Conservation (phyloP, 2,888 invertebrate species). For the Molanna angustata region DNA sequence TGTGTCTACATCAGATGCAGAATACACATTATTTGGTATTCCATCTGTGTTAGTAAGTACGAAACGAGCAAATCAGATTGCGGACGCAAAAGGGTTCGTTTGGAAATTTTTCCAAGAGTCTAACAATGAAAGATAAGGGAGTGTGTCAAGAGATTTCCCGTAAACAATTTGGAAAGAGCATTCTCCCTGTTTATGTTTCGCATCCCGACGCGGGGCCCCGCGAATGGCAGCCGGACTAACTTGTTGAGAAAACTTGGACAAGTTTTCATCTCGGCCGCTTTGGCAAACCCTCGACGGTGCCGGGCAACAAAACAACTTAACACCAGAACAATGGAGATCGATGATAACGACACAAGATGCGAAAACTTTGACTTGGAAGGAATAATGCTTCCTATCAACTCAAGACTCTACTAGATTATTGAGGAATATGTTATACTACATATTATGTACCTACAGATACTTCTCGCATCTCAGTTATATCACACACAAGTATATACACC, state of each 20-base stretch:
- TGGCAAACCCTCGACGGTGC: slow-evolving; percentile 19
- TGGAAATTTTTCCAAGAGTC: slow-evolving; percentile 7
- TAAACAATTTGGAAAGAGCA: slow-evolving; percentile 26
- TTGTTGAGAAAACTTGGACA: slow-evolving; percentile 33
- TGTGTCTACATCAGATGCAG: too few relatives aligned
- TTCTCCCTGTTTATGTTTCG: background rate
- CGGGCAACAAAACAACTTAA: slow-evolving; percentile 32
- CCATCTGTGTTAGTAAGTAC: too few relatives aligned
- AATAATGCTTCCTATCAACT: slow-evolving; percentile 21
- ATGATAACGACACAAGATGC: slow-evolving; percentile 33
- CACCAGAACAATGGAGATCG: slow-evolving; percentile 34
- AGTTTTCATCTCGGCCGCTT: slow-evolving; percentile 31
- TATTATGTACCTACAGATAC: too few relatives aligned
- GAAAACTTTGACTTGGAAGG: slow-evolving; percentile 28
- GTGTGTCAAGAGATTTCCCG: slow-evolving; percentile 22
- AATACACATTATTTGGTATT: too few relatives aligned
- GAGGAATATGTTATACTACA: too few relatives aligned
- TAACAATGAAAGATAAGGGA: slow-evolving; percentile 24
- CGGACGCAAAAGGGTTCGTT: background rate
- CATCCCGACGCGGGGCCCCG: slow-evolving; percentile 20
- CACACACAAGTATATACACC: too few relatives aligned
- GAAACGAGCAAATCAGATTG: background rate
- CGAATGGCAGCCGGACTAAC: slow-evolving; percentile 33
- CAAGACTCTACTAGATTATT: too few relatives aligned
- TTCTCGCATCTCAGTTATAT: too few relatives aligned